Conservation (phyloP, 2,113 vertebrate genomes). For the Phylloscopus trochilus region DNA sequence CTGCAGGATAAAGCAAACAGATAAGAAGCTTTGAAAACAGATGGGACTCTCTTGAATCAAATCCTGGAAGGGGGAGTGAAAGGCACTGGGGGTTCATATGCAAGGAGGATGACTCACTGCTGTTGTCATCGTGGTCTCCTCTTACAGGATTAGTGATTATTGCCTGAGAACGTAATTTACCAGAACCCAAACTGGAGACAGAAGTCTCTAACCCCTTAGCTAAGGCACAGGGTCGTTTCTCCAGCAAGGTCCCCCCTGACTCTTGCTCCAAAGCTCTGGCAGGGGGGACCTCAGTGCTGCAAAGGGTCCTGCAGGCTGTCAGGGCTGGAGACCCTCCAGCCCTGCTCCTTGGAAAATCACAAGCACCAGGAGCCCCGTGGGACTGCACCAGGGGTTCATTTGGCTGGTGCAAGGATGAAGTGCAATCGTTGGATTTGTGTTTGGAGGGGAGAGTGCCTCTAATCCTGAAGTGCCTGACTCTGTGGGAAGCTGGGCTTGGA, state of each 20-base stretch:
- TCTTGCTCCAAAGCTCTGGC: neutral
- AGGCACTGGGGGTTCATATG: rapidly evolving
- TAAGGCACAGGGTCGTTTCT: neutral
- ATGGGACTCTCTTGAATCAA: neutral
- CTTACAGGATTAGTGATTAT: neutral
- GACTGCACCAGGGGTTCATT: rapidly evolving
- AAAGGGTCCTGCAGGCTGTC: neutral
- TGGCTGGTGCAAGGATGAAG: neutral
- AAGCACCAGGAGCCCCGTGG: rapidly evolving
- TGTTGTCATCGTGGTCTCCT: neutral
- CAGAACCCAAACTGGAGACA: neutral
- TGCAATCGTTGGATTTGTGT: neutral
- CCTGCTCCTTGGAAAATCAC: rapidly evolving
- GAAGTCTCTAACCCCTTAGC: neutral
- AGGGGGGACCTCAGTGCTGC: neutral
- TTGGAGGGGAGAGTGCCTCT: neutral
- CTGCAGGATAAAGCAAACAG: neutral
- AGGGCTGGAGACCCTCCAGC: neutral
- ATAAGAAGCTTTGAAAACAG: conserved; percentile 4
- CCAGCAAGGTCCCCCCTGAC: neutral
- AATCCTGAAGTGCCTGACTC: neutral
- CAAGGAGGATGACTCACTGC: neutral
- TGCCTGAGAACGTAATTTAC: neutral
- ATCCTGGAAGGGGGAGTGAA: neutral
- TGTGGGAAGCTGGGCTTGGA: neutral